Evolutionary conservation across 2,888 invertebrate species (phyloP).

Genomic region (Epistrophe eligans): DNA sequence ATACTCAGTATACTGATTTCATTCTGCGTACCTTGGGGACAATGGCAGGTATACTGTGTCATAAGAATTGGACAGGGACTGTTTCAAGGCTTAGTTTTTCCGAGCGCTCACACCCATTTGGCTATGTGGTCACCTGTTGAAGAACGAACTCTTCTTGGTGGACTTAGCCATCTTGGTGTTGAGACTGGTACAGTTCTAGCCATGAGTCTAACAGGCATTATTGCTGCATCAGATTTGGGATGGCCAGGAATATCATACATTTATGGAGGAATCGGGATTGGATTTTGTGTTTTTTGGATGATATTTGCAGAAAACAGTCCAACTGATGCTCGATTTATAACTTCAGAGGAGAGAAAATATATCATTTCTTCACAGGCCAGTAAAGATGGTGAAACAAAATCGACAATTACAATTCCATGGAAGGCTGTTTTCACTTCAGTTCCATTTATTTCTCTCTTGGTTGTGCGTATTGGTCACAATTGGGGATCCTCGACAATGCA

Average conservation of each 20-base stretch:
- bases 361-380: constrained; percentile 82
- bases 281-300: constrained; percentile 85
- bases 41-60: constrained; percentile 85
- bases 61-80: constrained; percentile 87
- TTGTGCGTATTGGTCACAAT: constrained; percentile 86
- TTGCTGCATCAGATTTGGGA: constrained; percentile 83
- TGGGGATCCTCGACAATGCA: constrained; percentile 89
- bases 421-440: constrained; percentile 84
- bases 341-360: constrained; percentile 84
- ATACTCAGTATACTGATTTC: constrained; percentile 87
- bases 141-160: constrained; percentile 84
- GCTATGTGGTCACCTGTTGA: constrained; percentile 87
- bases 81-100: constrained; percentile 86
- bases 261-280: constrained; percentile 84
- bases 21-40: constrained; percentile 86
- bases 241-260: constrained; percentile 25
- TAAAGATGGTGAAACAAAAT: constrained; percentile 84
- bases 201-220: constrained; percentile 86
- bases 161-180: constrained; percentile 84
- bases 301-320: constrained; percentile 86
- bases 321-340: constrained; percentile 84
- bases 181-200: constrained; percentile 87
- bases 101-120: constrained; percentile 86
- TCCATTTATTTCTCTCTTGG: constrained; percentile 85
- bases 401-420: constrained; percentile 77